These are phyloP conservation scores for Cynopterus sphinx DNA, from an alignment of 2,797 vertebrate genomes.

Conservation along the genomic window DNA sequence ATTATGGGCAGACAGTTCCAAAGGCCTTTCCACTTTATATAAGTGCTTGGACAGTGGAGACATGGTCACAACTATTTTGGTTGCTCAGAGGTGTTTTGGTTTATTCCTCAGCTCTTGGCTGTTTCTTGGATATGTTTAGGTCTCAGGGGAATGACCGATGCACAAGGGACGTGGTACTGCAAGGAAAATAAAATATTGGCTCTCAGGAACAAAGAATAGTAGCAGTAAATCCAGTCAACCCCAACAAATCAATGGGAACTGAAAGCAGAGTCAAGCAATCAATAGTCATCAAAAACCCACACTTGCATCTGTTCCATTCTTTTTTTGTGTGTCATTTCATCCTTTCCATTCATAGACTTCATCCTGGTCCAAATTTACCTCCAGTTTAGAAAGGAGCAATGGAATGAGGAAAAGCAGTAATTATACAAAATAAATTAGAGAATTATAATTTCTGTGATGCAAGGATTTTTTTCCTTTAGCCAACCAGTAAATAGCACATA, in stretches of 20 bases:
- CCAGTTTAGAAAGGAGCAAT: not conserved
- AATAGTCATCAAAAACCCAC: not conserved
- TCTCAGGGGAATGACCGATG: not conserved
- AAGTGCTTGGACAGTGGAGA: not conserved
- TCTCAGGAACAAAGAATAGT: not conserved
- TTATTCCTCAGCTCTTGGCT: slow-evolving; percentile 28
- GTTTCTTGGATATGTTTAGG: not conserved
- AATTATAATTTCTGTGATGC: not conserved
- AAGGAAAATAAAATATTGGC: slow-evolving; percentile 26
- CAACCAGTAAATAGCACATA: not conserved
- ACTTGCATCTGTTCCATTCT: not conserved
- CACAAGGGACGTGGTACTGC: not conserved
- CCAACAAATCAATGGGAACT: slow-evolving; percentile 54
- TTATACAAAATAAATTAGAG: not conserved
- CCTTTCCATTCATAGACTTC: not conserved
- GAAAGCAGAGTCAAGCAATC: slow-evolving; percentile 48
- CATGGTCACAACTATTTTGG: not conserved
- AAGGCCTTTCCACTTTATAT: not conserved
- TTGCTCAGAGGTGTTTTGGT: not conserved
- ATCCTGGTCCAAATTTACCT: not conserved
- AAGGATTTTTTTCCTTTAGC: not conserved
- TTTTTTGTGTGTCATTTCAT: not conserved
- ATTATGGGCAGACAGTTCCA: not conserved
- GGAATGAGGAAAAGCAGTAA: not conserved
- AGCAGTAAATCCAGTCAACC: slow-evolving; percentile 4